Percentiles rank a stretch among this genome's conserved stretches.
phyloP scores from a whole-genome alignment of 2,888 invertebrate genomes.

The Dryococelus australis region DNA sequence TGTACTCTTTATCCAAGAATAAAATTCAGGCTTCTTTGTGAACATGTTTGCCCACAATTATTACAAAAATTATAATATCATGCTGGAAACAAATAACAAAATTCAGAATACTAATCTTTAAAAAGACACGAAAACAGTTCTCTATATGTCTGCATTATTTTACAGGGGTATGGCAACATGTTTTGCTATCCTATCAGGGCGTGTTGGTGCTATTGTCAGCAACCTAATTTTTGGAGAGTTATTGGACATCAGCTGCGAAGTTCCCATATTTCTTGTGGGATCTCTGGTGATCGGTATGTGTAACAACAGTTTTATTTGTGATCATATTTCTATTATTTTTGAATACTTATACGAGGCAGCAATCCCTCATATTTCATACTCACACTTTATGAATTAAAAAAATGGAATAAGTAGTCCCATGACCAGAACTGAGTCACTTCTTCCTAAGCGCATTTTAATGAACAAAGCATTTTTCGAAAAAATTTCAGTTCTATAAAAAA shows the following conservation, averaged over 20 bases:
- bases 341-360: background rate
- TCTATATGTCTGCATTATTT: too few relatives aligned
- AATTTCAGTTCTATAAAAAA: too few relatives aligned
- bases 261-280: constrained; percentile 69
- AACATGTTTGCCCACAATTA: too few relatives aligned
- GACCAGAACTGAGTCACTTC: background rate
- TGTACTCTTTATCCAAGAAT: too few relatives aligned
- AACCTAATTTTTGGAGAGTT: constrained; percentile 70
- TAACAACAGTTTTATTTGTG: background rate
- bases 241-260: constrained; percentile 68
- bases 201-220: constrained; percentile 70
- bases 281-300: constrained; percentile 63
- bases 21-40: too few relatives aligned
- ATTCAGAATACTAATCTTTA: too few relatives aligned
- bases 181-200: constrained; percentile 69
- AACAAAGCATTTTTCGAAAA: background rate
- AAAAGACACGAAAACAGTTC: too few relatives aligned
- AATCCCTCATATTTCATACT: background rate
- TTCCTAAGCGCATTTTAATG: background rate
- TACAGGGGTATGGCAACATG: constrained; percentile 70
- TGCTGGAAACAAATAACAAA: too few relatives aligned
- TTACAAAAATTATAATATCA: too few relatives aligned
- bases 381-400: background rate
- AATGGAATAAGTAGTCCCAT: background rate
- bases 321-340: background rate